Evolutionary conservation across 2,888 invertebrate species (phyloP).

Genomic region (Scaptomyza reducta): DNA sequence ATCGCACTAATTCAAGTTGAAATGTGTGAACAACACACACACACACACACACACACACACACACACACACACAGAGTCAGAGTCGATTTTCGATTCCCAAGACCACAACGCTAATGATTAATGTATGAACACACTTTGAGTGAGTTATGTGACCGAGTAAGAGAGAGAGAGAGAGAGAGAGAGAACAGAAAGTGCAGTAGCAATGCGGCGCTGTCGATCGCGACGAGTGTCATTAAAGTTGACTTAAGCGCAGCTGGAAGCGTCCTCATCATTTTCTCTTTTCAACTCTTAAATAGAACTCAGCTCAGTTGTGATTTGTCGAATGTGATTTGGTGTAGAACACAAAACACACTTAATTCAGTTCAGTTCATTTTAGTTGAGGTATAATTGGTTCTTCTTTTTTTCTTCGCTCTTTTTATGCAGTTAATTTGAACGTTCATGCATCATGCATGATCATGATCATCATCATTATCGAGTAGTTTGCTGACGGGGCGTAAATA

Average conservation of each 20-base stretch:
- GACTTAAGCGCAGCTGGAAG: conserved; percentile 75
- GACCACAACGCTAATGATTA: conserved; percentile 69
- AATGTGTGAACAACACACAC: conserved; percentile 75
- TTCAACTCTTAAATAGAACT: conserved; percentile 8
- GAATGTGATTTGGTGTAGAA: conserved; percentile 51
- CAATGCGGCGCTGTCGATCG: conserved; percentile 73
- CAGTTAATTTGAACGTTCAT: conserved; percentile 57
- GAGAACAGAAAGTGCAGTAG: conserved; percentile 65
- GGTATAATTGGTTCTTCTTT: not conserved
- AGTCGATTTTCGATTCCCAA: conserved; percentile 22
- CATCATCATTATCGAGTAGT: conserved; percentile 11
- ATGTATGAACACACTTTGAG: conserved; percentile 68
- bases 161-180: not conserved
- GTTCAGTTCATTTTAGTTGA: not conserved
- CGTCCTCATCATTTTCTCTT: conserved; percentile 37
- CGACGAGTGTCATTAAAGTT: conserved; percentile 76
- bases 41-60: not conserved
- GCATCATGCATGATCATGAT: conserved; percentile 62
- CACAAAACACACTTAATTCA: conserved; percentile 38
- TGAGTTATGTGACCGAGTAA: conserved; percentile 42
- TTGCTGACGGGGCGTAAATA: conserved; percentile 71
- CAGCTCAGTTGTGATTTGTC: conserved; percentile 30
- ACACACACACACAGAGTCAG: conserved; percentile 21
- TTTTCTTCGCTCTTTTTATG: not conserved
- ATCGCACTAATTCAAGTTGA: conserved; percentile 70